Conservation (phyloP, 2,113 vertebrate species). For the Cavia porcellus region DNA sequence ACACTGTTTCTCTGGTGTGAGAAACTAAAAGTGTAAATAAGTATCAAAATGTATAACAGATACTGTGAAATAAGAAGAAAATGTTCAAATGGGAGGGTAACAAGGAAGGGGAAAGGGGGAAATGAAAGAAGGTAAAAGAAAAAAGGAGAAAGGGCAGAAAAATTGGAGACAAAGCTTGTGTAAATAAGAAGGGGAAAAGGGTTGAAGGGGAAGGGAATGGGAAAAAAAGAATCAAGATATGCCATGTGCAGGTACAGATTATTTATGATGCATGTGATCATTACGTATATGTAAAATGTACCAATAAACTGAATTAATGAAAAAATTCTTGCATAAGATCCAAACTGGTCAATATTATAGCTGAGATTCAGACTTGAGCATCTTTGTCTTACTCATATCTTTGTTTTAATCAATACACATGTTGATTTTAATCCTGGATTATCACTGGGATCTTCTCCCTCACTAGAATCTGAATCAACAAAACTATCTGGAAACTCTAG, state of each 20-base stretch:
- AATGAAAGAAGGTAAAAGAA: not conserved
- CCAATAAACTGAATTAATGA: not conserved
- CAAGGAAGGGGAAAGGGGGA: not conserved
- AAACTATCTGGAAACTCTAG: not conserved
- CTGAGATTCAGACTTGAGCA: not conserved
- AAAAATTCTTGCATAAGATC: not conserved
- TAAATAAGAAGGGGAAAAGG: too few relatives aligned
- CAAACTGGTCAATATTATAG: not conserved
- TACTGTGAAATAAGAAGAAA: not conserved
- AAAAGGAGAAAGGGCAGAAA: too few relatives aligned
- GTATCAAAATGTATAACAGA: too few relatives aligned
- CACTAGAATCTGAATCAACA: constrained; percentile 15
- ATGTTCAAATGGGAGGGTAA: not conserved
- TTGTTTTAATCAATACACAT: constrained; percentile 4
- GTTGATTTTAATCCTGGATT: constrained; percentile 10
- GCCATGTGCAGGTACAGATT: too few relatives aligned
- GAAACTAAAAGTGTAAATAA: too few relatives aligned
- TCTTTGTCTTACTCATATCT: constrained; percentile 23
- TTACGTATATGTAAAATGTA: too few relatives aligned
- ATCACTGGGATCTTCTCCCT: not conserved
- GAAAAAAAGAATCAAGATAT: too few relatives aligned
- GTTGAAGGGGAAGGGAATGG: too few relatives aligned
- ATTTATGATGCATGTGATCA: too few relatives aligned
- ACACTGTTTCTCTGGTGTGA: too few relatives aligned
- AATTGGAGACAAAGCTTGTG: too few relatives aligned